Evolutionary conservation across 2,113 vertebrate species (phyloP).

Genomic region (Scortum barcoo): DNA sequence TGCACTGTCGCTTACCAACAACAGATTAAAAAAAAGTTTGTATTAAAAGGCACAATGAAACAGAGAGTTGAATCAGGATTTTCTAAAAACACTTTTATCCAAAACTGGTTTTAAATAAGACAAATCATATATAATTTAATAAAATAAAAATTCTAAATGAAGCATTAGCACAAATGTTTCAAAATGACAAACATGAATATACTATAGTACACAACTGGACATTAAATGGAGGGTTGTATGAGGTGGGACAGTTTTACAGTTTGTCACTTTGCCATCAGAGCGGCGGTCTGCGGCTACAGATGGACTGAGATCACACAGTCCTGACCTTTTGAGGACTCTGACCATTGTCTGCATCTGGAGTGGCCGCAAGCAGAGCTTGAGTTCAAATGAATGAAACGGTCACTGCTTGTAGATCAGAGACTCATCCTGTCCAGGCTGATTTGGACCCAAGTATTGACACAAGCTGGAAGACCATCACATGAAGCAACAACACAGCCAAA

Average conservation of each 20-base stretch:
- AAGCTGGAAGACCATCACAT: neutral
- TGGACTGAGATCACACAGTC: neutral
- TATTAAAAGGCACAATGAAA: constrained; percentile 10
- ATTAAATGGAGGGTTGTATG: neutral
- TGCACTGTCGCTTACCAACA: neutral
- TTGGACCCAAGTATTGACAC: neutral
- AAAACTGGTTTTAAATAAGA: constrained; percentile 55
- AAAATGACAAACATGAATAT: neutral
- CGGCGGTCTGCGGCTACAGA: neutral
- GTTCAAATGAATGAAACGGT: neutral
- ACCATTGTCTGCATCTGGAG: neutral
- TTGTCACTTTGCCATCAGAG: neutral
- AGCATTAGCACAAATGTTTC: neutral
- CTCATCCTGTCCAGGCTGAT: too few species aligned
- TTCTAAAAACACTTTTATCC: constrained; percentile 37
- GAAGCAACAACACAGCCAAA: neutral
- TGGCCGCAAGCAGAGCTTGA: neutral
- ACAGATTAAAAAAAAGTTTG: neutral
- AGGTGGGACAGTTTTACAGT: neutral
- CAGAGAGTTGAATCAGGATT: neutral
- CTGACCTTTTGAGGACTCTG: neutral
- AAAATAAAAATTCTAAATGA: constrained; percentile 16
- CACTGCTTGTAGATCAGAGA: neutral
- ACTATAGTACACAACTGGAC: neutral
- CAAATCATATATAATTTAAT: constrained; percentile 6